A percentile compares a stretch with the other conserved stretches of the same genome.
These are phyloP conservation scores for Helicoverpa zea DNA, from an alignment of 1,140 invertebrate genomes.

Conservation along the genomic window DNA sequence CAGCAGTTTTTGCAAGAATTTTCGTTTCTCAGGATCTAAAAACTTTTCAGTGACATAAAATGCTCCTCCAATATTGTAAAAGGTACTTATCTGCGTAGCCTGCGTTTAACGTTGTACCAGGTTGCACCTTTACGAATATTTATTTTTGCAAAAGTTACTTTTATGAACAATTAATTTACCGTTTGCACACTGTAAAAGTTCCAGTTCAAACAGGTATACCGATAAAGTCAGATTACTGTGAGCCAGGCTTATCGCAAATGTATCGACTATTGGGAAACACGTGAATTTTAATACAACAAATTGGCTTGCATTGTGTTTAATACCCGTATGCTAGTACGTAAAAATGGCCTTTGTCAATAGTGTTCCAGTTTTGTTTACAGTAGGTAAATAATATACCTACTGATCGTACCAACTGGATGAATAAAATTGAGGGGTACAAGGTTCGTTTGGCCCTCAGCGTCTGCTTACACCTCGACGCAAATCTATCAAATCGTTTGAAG, in stretches of 20 bases:
- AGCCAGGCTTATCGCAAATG: constrained; percentile 60
- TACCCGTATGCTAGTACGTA: constrained; percentile 35
- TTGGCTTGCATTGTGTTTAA: constrained; percentile 50
- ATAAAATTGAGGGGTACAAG: neutral
- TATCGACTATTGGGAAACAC: constrained; percentile 58
- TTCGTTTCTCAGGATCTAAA: too few relatives aligned
- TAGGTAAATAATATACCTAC: neutral
- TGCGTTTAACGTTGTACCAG: too few relatives aligned
- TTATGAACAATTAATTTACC: constrained; percentile 28
- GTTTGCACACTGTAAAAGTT: constrained; percentile 34
- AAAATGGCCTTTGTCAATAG: constrained; percentile 23
- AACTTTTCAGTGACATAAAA: too few relatives aligned
- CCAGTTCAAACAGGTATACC: constrained; percentile 35
- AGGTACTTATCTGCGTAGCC: too few relatives aligned
- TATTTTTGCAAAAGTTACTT: constrained; percentile 10
- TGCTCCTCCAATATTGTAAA: too few relatives aligned
- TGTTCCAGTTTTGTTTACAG: constrained; percentile 10
- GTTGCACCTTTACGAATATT: neutral
- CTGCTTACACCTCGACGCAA: too few relatives aligned
- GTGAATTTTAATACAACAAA: constrained; percentile 57
- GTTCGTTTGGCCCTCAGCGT: too few relatives aligned
- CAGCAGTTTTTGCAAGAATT: too few relatives aligned
- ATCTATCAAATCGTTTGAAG: neutral
- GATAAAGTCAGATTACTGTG: constrained; percentile 66
- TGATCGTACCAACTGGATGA: neutral